A percentile compares a stretch with the other conserved stretches of the same genome.
Evolutionary conservation across 1,140 invertebrate genomes (phyloP).

Genomic region (Brachionus paranguensis): DNA sequence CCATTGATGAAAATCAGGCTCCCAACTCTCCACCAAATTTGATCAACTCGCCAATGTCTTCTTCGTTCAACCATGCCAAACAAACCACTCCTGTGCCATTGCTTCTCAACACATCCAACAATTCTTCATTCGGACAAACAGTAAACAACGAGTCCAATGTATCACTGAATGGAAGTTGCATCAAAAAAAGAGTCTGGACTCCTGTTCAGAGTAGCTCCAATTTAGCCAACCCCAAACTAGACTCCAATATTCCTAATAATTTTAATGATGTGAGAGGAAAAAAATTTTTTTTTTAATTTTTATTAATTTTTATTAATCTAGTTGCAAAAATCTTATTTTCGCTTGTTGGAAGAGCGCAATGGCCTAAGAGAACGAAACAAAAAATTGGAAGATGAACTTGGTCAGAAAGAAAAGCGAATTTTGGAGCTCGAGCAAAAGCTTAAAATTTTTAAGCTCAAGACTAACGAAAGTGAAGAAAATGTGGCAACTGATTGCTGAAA

Average conservation of each 20-base stretch:
- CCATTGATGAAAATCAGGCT: neutral
- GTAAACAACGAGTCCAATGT: neutral
- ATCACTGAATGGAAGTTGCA: neutral
- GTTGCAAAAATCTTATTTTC: slow-evolving; percentile 35
- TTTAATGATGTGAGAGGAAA: slow-evolving; percentile 15
- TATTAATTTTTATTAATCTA: neutral
- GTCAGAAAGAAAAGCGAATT: neutral
- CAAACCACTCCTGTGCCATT: slow-evolving; percentile 15
- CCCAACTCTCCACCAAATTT: slow-evolving; percentile 6
- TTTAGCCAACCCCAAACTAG: neutral
- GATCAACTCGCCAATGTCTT: neutral
- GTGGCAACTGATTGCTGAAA: slow-evolving; percentile 16
- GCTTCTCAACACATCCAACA: neutral
- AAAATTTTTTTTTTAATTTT: neutral
- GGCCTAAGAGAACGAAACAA: slow-evolving; percentile 26
- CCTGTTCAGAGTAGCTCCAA: slow-evolving; percentile 32
- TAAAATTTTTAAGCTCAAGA: neutral
- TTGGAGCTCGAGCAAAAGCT: neutral
- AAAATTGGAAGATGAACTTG: slow-evolving; percentile 22
- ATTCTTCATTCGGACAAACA: slow-evolving; percentile 1
- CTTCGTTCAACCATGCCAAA: neutral
- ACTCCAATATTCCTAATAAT: neutral
- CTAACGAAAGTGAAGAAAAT: neutral
- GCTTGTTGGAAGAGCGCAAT: slow-evolving; percentile 30
- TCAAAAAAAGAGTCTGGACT: slow-evolving; percentile 36